Evolutionary conservation across 1,140 invertebrate genomes (phyloP).

Genomic region (Antheraea mylitta): DNA sequence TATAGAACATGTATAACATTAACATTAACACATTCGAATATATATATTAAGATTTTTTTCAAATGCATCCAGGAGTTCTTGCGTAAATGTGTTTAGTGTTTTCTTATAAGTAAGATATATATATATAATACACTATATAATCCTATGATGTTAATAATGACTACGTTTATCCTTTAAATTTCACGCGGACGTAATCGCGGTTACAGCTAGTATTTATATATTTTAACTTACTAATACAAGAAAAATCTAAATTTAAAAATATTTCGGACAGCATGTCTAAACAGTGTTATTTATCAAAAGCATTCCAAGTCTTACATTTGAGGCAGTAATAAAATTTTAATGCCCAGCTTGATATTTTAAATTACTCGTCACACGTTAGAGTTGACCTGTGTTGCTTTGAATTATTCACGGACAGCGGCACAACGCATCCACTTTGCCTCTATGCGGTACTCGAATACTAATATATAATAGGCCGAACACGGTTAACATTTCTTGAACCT

Average conservation of each 20-base stretch:
- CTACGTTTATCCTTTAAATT: too few species aligned
- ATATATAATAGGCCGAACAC: slow-evolving; percentile 20
- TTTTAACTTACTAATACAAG: neutral
- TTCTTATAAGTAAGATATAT: too few species aligned
- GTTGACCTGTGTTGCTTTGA: slow-evolving; percentile 30
- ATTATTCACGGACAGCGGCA: slow-evolving; percentile 34
- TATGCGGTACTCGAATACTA: slow-evolving; percentile 30
- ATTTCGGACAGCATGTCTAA: neutral
- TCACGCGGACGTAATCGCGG: too few species aligned
- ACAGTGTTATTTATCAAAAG: neutral
- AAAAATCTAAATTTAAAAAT: neutral
- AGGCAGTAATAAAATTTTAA: neutral
- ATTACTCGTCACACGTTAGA: slow-evolving; percentile 31
- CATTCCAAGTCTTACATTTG: slow-evolving; percentile 6
- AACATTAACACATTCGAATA: too few species aligned
- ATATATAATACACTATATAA: too few species aligned
- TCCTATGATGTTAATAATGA: too few species aligned
- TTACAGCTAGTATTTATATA: neutral
- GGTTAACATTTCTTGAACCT: slow-evolving; percentile 12
- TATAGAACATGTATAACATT: too few species aligned
- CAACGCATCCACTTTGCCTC: slow-evolving; percentile 21
- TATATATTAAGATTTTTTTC: too few species aligned
- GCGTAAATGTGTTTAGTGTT: too few species aligned
- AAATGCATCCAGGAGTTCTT: too few species aligned
- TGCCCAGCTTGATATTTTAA: slow-evolving; percentile 24